phyloP scores from a whole-genome alignment of 1,140 invertebrate species.

The Hycleus phaleratus region DNA sequence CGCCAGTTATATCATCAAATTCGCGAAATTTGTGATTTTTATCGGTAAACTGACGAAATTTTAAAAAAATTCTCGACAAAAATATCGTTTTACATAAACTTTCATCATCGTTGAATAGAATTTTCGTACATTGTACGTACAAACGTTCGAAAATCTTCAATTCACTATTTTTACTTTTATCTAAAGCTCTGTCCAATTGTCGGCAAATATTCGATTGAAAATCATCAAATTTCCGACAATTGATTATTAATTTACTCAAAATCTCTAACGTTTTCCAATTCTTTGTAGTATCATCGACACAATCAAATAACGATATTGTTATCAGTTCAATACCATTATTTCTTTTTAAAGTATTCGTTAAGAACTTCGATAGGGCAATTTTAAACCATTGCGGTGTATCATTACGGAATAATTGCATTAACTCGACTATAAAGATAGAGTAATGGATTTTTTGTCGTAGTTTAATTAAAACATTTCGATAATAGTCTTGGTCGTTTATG shows the following conservation, averaged over 20 bases:
- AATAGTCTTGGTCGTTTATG: conserved; percentile 46
- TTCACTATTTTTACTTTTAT: not conserved
- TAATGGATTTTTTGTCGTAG: conserved; percentile 51
- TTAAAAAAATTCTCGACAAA: conserved; percentile 34
- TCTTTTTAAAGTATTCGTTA: conserved; percentile 50
- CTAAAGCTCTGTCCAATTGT: conserved; percentile 43
- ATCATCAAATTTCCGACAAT: conserved; percentile 42
- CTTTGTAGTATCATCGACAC: conserved; percentile 45
- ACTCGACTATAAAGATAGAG: conserved; percentile 56
- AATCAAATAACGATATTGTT: conserved; percentile 54
- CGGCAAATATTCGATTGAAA: conserved; percentile 49
- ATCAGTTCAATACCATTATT: conserved; percentile 54
- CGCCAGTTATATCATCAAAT: conserved; percentile 31
- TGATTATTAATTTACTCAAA: conserved; percentile 54
- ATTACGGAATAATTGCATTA: conserved; percentile 54
- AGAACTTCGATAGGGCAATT: conserved; percentile 49
- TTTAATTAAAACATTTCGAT: conserved; percentile 45
- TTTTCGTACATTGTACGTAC: conserved; percentile 42
- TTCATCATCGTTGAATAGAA: conserved; percentile 46
- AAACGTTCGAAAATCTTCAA: conserved; percentile 4
- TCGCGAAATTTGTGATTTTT: conserved; percentile 28
- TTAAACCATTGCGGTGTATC: conserved; percentile 57
- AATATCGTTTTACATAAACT: conserved; percentile 41
- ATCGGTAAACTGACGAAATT: conserved; percentile 29
- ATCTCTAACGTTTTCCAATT: conserved; percentile 61